Evolutionary conservation across 2,888 invertebrate species (phyloP).

Genomic region (Apomyelois bistriatella): DNA sequence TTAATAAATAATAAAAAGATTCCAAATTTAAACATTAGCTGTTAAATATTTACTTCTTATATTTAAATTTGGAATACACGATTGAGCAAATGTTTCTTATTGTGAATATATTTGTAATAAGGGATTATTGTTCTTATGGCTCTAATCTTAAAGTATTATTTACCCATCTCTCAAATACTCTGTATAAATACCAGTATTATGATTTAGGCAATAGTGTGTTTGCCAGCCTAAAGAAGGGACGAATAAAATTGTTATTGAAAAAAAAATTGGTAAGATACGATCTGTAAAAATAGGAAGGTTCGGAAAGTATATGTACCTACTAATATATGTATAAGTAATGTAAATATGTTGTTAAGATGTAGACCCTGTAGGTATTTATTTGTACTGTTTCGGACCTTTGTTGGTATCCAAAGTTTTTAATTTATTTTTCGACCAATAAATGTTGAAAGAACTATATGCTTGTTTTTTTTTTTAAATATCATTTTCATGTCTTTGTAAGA

Average conservation of each 20-base stretch:
- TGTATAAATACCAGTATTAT: slow-evolving; percentile 2
- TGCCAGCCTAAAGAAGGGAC: slow-evolving; percentile 48
- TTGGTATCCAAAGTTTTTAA: slow-evolving; percentile 79
- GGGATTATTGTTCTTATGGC: too few relatives aligned
- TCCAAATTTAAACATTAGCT: too few relatives aligned
- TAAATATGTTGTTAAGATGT: slow-evolving; percentile 75
- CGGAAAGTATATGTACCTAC: slow-evolving; percentile 53
- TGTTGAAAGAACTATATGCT: slow-evolving; percentile 70
- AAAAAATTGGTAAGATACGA: slow-evolving; percentile 36
- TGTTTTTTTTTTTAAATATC: slow-evolving; percentile 35
- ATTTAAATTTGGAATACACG: too few relatives aligned
- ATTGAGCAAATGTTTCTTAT: too few relatives aligned
- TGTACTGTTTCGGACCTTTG: slow-evolving; percentile 77
- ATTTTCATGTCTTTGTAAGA: slow-evolving; percentile 12
- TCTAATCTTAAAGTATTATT: too few relatives aligned
- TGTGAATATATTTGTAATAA: too few relatives aligned
- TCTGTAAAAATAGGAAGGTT: slow-evolving; percentile 48
- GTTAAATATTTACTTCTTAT: too few relatives aligned
- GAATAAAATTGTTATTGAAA: slow-evolving; percentile 57
- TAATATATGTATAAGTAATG: slow-evolving; percentile 51
- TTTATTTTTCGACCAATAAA: slow-evolving; percentile 81
- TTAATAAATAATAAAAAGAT: too few relatives aligned
- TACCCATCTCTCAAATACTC: too few relatives aligned
- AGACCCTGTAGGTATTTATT: slow-evolving; percentile 78
- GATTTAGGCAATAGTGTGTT: slow-evolving; percentile 20